Percentiles rank a stretch among this genome's conserved stretches.
Conservation (phyloP, 2,888 invertebrate species). For the Leptinotarsa tumamoca region DNA sequence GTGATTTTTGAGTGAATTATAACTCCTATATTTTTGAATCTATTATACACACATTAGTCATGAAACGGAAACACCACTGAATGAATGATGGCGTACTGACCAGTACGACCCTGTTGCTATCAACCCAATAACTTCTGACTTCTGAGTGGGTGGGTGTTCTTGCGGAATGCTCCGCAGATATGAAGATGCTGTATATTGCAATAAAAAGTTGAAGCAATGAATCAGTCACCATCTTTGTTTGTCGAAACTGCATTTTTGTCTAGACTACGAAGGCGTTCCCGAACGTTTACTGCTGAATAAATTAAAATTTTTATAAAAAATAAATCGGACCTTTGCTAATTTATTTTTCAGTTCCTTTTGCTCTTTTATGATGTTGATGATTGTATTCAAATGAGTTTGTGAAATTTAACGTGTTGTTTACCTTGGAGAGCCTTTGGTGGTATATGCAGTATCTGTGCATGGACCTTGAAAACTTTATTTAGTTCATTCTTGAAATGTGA, state of each 20-base stretch:
- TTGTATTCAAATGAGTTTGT: constrained; percentile 25
- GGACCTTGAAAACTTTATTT: not conserved
- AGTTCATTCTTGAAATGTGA: not conserved
- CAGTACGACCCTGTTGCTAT: not conserved
- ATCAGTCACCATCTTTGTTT: constrained; percentile 56
- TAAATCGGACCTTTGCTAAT: constrained; percentile 29
- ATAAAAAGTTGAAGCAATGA: constrained; percentile 57
- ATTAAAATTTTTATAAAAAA: constrained; percentile 34
- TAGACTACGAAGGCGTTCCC: constrained; percentile 52
- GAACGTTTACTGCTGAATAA: constrained; percentile 48
- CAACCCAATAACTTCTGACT: constrained; percentile 17
- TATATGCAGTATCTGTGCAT: not conserved
- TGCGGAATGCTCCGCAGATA: constrained; percentile 55
- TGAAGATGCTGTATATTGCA: constrained; percentile 58
- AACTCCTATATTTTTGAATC: not conserved
- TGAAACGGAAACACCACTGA: not conserved
- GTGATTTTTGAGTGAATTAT: not conserved
- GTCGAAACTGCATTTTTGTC: constrained; percentile 56
- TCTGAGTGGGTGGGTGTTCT: constrained; percentile 51
- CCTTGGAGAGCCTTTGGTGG: constrained; percentile 1
- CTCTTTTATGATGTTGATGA: constrained; percentile 28
- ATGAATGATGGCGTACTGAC: not conserved
- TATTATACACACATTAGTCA: not conserved
- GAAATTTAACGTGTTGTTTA: constrained; percentile 17
- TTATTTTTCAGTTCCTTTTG: constrained; percentile 25